Base-by-base conservation (phyloP, 2,113 vertebrate species). In the Planiliza haematocheilus region DNA sequence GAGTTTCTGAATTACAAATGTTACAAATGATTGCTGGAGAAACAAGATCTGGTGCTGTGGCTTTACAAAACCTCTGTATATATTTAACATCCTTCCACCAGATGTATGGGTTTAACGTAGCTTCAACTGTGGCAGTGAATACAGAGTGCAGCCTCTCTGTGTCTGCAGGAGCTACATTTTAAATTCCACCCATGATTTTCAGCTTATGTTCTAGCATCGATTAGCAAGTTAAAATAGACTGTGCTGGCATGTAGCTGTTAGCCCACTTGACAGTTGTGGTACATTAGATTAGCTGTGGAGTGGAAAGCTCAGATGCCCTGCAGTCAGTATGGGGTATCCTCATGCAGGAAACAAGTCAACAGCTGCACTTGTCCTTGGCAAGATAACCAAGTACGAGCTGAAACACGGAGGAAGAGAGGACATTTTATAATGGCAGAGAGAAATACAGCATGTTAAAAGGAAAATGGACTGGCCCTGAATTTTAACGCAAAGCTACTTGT, bases 231-330 rank as follows among this genome's bases (percentile, higher is more conserved):
- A 52, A 74, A 65, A 79, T 70, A 21, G 73, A 70, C 81, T 21
- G 37, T 77, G 56, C 55, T 66, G 61, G 73, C 74, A 62, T 60
- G 78, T 60, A 68, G 84, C 79, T 81, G 74, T 71, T 91, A 64
- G 70, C 73, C 38, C 41, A 57, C 67, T 60, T 30, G 68, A 57
- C 76, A 82, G 83, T 80, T 21, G 57, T 68, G 77, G 58, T 80
- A 67, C 84, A 82, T 87, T 86, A 74, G 75, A 92, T 88, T 81
- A 91, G 79, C 84, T 74, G 69, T 64, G 82, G 68, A 82, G 83
- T 73, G 74, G 79, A 86, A 88, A 79, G 53, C 66, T 80, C 50
- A 55, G 66, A 81, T 84, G 74, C 82, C 88, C 88, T 51, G 77
- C 79, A 82, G 90, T 85, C 82, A 74, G 84, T 20, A 53, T 82